Evolutionary conservation across 1,140 invertebrate genomes (phyloP), one percentile per base, ranked within the genome.

Genomic region (Thaumatotibia leucotreta): DNA sequence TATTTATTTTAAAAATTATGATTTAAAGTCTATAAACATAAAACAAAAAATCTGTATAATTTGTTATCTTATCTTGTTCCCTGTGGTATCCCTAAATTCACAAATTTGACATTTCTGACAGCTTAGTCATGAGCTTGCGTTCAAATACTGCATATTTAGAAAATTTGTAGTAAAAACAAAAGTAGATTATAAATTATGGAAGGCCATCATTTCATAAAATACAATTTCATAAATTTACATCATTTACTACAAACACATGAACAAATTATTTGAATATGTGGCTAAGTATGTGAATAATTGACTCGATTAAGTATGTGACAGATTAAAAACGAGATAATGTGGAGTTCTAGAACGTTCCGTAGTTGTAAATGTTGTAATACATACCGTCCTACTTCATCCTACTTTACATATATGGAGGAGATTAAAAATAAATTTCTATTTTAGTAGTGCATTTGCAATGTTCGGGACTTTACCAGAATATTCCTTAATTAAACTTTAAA

Each of bases 341-440:
- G 11, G 1, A 14, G 4, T 27, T 27, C 24, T 14, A 45, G 63
- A 64, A 64, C 33, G 63, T 64, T 35, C 24, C 27, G 20, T 24
- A 49, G 22, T 22, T 64, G n/a, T n/a, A n/a, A n/a, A n/a, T n/a
- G n/a, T n/a, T n/a, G 45, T 49, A 64, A 50, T 27, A 64, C 63
- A 58, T 58, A 58, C 52, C 45, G 22, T 35, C 45, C 20, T 64
- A 64, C 45, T 29, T 64, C 39, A 63, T 27, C 22, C 29, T 61
- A 62, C 8, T 70, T 65, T 69, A 63, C 70, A 67, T 66, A 70
- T 74, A 74, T 66, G 70, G 71, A 33, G 73, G 71, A 33, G 73
- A 76, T 68, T 73, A 79, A 83, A 89, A 89, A 90, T 89, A 90
- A 81, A 83, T 61, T 84, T 90, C 86, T 90, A 90, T 90, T 89